phyloP scores from a whole-genome alignment of 1,140 invertebrate genomes.

The Drosophila truncata region DNA sequence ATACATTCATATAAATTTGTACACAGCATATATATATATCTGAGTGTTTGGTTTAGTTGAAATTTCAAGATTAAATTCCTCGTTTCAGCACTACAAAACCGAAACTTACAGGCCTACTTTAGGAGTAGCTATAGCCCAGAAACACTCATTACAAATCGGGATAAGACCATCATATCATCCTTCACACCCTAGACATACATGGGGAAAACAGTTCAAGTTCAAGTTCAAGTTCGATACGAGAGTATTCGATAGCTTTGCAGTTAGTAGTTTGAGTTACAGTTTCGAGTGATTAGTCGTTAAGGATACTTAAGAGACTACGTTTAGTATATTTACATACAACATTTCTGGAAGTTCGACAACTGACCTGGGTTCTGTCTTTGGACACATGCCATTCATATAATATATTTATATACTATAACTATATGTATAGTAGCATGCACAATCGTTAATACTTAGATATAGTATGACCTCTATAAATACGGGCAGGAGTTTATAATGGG shows the following conservation, averaged over 20 bases:
- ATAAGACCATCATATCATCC: constrained; percentile 35
- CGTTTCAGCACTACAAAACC: constrained; percentile 37
- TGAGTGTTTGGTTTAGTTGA: constrained; percentile 56
- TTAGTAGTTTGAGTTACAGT: constrained; percentile 76
- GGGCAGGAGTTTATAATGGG: constrained; percentile 66
- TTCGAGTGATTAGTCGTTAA: constrained; percentile 59
- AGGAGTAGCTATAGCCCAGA: constrained; percentile 46
- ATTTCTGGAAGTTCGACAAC: constrained; percentile 78
- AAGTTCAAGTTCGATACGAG: constrained; percentile 45
- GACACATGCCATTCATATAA: constrained; percentile 64
- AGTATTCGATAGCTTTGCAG: constrained; percentile 68
- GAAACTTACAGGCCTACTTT: constrained; percentile 47
- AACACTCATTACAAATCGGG: constrained; percentile 29
- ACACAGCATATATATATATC: constrained; percentile 69
- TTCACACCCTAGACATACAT: constrained; percentile 35
- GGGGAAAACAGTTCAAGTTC: constrained; percentile 52
- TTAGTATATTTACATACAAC: constrained; percentile 65
- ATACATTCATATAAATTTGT: constrained; percentile 76
- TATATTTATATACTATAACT: constrained; percentile 29
- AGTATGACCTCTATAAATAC: constrained; percentile 47
- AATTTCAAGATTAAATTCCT: constrained; percentile 70
- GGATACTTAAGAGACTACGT: constrained; percentile 47
- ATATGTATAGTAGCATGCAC: constrained; percentile 48
- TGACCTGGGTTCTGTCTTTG: constrained; percentile 73
- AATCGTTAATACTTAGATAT: constrained; percentile 53